These are phyloP conservation scores for Petromus typicus DNA, from an alignment of 2,113 vertebrate genomes.

Conservation along the genomic window DNA sequence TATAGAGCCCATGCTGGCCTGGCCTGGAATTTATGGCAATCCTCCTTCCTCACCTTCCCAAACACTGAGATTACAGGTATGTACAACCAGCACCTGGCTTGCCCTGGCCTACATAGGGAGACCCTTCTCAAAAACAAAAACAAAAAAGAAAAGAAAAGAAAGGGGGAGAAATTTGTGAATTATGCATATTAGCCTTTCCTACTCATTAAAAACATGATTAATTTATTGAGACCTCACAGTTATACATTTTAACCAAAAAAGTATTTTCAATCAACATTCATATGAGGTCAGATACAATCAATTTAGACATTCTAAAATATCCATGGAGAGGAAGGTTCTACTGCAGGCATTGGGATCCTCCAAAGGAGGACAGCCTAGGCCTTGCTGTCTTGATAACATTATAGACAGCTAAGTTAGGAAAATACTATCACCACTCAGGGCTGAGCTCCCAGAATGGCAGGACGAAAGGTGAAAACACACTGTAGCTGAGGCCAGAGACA, in stretches of 20 bases:
- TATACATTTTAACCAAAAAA: background rate
- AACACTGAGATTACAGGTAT: background rate
- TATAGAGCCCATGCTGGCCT: background rate
- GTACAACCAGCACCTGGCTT: background rate
- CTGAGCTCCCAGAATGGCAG: too few species aligned
- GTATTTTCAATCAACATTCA: background rate
- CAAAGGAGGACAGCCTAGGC: background rate
- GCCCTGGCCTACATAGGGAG: background rate
- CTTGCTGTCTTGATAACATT: background rate
- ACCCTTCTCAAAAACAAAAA: background rate
- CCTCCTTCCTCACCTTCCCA: background rate
- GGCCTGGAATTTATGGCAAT: background rate
- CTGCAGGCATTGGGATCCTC: background rate
- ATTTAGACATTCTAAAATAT: background rate
- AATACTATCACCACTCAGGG: too few species aligned
- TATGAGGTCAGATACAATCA: background rate
- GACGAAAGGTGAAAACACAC: too few species aligned
- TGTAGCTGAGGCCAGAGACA: too few species aligned
- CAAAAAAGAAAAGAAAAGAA: too few species aligned
- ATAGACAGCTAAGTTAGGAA: too few species aligned
- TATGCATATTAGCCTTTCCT: background rate
- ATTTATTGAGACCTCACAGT: background rate
- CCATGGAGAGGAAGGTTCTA: background rate
- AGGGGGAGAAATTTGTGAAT: background rate
- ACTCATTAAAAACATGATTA: background rate